Conservation (phyloP, 2,113 vertebrate genomes). For the Marmota monax region DNA sequence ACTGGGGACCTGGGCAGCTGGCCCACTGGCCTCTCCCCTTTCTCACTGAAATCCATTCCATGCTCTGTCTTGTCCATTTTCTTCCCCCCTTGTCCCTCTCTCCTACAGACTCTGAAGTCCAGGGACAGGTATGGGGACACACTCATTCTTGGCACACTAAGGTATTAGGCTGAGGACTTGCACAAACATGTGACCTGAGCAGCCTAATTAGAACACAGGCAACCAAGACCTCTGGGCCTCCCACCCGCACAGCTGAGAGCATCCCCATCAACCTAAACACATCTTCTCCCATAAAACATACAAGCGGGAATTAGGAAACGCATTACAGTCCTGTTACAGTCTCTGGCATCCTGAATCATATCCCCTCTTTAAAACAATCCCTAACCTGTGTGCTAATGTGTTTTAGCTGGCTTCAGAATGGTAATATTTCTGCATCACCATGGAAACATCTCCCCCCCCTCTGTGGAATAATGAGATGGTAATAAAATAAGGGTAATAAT, state of each 20-base stretch:
- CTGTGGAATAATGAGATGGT: constrained; percentile 18
- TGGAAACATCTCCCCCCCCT: background rate
- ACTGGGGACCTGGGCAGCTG: background rate
- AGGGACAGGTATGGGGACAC: background rate
- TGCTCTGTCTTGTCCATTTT: background rate
- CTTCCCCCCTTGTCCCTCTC: background rate
- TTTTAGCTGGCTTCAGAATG: constrained; percentile 14
- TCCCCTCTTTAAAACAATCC: background rate
- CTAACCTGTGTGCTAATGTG: background rate
- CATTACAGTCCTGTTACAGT: background rate
- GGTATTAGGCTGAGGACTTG: background rate
- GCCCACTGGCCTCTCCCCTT: background rate
- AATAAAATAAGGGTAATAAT: constrained; percentile 60
- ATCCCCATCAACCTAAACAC: background rate
- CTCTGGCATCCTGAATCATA: background rate
- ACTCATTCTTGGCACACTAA: background rate
- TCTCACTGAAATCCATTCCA: background rate
- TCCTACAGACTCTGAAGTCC: background rate
- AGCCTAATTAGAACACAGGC: constrained; percentile 7
- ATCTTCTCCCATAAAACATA: background rate
- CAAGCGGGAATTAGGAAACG: background rate
- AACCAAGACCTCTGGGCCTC: background rate
- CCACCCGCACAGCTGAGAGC: background rate
- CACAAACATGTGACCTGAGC: background rate
- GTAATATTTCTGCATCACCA: constrained; percentile 15